These are phyloP conservation scores for Lophotis ruficrista DNA, from an alignment of 2,113 vertebrate species.

Conservation along the genomic window DNA sequence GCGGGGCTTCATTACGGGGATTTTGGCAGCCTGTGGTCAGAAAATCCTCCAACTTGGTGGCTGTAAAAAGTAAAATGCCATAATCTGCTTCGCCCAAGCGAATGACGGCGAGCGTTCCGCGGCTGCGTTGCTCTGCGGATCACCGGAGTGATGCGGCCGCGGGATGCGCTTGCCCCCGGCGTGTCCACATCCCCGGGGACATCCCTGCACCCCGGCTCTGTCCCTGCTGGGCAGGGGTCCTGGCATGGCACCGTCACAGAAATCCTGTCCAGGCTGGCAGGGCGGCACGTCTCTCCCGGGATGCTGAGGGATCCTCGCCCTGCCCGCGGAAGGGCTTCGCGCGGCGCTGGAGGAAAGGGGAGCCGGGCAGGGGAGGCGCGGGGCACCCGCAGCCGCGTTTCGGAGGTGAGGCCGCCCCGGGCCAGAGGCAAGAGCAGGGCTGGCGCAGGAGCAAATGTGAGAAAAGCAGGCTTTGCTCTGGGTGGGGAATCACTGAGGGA, in stretches of 20 bases:
- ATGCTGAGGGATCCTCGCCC: not conserved
- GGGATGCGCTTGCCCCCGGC: accelerated
- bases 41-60: conserved; percentile 55
- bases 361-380: not conserved
- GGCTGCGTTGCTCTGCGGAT: not conserved
- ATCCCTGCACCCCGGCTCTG: not conserved
- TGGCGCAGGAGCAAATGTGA: conserved; percentile 51
- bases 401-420: not conserved
- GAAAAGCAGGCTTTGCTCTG: conserved; percentile 62
- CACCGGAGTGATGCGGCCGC: not conserved
- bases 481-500: conserved; percentile 65
- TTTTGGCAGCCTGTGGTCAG: conserved; percentile 68
- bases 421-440: conserved; percentile 49
- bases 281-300: not conserved
- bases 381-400: not conserved
- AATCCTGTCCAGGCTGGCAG: not conserved
- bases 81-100: conserved; percentile 37
- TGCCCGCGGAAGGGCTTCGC: not conserved
- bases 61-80: conserved; percentile 38
- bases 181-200: not conserved
- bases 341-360: not conserved
- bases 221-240: not conserved
- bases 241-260: not conserved
- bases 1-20: conserved; percentile 65
- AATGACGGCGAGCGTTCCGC: not conserved